Conservation (phyloP, 2,113 vertebrate genomes). For the Cairina moschata region DNA sequence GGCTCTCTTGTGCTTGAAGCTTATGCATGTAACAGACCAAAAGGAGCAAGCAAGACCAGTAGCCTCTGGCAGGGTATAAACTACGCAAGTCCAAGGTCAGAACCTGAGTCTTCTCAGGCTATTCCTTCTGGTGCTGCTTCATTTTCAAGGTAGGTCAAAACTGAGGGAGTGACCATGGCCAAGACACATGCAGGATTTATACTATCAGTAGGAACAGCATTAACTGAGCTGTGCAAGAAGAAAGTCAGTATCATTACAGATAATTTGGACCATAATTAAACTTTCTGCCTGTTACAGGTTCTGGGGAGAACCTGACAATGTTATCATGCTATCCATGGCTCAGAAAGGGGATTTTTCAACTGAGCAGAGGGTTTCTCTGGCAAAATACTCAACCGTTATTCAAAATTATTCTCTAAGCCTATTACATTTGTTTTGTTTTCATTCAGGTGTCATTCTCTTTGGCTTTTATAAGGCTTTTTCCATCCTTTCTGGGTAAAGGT, state of each 20-base stretch:
- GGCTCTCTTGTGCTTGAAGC: not conserved
- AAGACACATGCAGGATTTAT: not conserved
- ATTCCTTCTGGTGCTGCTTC: not conserved
- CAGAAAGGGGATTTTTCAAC: not conserved
- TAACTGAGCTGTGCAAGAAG: not conserved
- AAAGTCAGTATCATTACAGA: not conserved
- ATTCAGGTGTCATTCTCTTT: not conserved
- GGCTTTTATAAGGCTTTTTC: not conserved
- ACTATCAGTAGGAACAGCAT: not conserved
- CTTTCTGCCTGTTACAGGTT: not conserved
- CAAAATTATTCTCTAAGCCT: not conserved
- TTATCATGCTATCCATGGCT: not conserved
- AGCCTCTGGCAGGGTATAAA: not conserved
- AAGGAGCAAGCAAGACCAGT: not conserved
- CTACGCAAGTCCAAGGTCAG: not conserved
- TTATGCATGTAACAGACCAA: not conserved
- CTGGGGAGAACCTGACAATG: not conserved
- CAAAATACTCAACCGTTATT: not conserved
- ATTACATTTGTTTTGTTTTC: not conserved
- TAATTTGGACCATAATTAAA: not conserved
- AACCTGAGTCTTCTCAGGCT: not conserved
- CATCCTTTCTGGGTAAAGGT: not conserved
- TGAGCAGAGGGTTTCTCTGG: not conserved
- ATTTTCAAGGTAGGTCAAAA: not conserved
- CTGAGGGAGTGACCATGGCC: not conserved